Conservation (phyloP, 2,797 vertebrate species). For the Morelia viridis region DNA sequence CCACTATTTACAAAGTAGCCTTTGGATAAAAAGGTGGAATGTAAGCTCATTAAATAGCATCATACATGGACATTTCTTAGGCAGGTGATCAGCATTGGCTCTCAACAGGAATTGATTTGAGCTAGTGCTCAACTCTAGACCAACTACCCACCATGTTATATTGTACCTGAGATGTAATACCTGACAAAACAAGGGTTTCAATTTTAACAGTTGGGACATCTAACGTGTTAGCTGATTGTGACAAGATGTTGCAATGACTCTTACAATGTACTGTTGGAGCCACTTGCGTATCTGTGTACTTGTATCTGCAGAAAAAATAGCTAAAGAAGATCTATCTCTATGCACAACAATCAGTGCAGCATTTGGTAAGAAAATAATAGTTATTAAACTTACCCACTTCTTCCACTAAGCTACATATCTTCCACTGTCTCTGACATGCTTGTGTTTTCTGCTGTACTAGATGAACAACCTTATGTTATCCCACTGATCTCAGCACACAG, state of each 20-base stretch:
- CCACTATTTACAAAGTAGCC: no score
- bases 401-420: background rate
- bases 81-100: no score
- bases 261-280: constrained; percentile 19
- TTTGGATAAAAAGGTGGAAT: no score
- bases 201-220: no score
- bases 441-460: background rate
- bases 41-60: no score
- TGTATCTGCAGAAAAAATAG: constrained; percentile 28
- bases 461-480: constrained; percentile 17
- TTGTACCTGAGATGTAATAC: no score
- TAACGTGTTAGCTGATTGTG: no score
- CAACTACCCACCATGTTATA: no score
- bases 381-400: constrained; percentile 23
- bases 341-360: background rate
- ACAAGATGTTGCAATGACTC: constrained; percentile 12
- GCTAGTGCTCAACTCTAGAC: no score
- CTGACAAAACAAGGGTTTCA: no score
- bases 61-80: no score
- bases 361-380: constrained; percentile 24
- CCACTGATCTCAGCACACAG: background rate
- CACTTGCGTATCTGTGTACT: constrained; percentile 11
- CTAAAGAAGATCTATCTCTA: constrained; percentile 34
- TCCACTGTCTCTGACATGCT: background rate
- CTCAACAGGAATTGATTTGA: no score